Conservation (phyloP, 2,113 vertebrate genomes). For the Pseudolaguvia tuberculata region DNA sequence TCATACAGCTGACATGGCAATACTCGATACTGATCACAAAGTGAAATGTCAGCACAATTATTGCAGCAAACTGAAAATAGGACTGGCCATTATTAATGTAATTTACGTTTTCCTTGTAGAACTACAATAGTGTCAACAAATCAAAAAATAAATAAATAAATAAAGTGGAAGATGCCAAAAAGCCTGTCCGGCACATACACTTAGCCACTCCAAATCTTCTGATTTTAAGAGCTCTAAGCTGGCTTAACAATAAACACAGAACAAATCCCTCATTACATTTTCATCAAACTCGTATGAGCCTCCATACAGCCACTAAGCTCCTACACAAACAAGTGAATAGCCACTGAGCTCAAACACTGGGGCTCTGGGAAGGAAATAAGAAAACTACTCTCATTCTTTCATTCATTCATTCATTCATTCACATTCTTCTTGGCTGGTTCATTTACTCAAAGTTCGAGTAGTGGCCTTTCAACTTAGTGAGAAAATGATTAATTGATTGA, state of each 20-base stretch:
- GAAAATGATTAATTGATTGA: neutral
- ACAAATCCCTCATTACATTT: slow-evolving; percentile 58
- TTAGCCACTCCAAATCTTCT: slow-evolving; percentile 18
- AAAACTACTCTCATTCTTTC: slow-evolving; percentile 12
- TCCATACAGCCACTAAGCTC: slow-evolving; percentile 48
- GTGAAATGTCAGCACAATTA: neutral
- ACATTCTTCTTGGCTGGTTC: neutral
- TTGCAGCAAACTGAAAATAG: neutral
- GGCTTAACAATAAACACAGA: slow-evolving; percentile 49
- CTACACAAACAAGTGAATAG: slow-evolving; percentile 40
- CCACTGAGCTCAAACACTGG: slow-evolving; percentile 16
- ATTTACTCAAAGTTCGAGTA: neutral
- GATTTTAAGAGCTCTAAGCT: slow-evolving; percentile 36
- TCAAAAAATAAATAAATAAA: neutral
- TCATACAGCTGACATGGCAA: slow-evolving; percentile 47
- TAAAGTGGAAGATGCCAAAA: neutral
- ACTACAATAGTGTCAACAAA: neutral
- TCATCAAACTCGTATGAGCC: slow-evolving; percentile 57
- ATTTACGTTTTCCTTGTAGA: neutral
- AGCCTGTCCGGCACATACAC: neutral
- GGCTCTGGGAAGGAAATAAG: slow-evolving; percentile 8
- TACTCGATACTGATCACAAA: slow-evolving; percentile 11
- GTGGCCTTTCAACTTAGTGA: neutral
- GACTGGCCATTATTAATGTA: too few species aligned
- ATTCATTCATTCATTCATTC: too few species aligned